Percentiles rank a stretch among this genome's conserved stretches.
phyloP scores from a whole-genome alignment of 1,140 invertebrate genomes.

The Vanessa tameamea region DNA sequence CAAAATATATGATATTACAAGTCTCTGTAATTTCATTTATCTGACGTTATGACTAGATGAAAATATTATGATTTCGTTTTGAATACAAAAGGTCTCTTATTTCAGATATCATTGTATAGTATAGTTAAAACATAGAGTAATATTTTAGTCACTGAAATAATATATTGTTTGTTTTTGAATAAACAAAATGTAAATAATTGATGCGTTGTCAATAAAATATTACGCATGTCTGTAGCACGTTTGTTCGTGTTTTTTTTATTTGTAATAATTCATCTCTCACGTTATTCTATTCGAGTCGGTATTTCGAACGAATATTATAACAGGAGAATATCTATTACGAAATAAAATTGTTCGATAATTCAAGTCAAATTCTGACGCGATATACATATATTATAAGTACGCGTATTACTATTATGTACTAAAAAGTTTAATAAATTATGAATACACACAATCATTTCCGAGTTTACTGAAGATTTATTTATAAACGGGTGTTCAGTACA shows the following conservation, averaged over 20 bases:
- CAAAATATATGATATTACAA: not conserved
- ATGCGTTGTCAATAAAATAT: constrained; percentile 42
- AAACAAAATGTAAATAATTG: constrained; percentile 35
- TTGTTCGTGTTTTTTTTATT: not conserved
- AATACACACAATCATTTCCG: constrained; percentile 10
- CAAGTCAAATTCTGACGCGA: too few species aligned
- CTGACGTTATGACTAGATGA: not conserved
- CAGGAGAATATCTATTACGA: not conserved
- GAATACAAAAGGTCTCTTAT: not conserved
- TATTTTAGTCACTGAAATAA: constrained; percentile 1
- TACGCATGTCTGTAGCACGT: constrained; percentile 37
- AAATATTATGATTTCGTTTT: not conserved
- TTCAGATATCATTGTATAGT: not conserved
- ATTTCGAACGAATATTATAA: not conserved
- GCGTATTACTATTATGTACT: not conserved
- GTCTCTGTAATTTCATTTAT: not conserved
- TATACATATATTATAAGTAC: too few species aligned
- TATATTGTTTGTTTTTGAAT: constrained; percentile 28
- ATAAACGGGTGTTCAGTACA: constrained; percentile 66
- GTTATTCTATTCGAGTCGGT: not conserved
- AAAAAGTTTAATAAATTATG: not conserved
- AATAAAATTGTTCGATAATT: too few species aligned
- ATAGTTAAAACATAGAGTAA: not conserved
- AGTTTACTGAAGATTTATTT: constrained; percentile 65
- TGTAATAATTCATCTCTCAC: not conserved